Base-by-base conservation (phyloP, 1,140 invertebrate genomes). In the Brachionus calyciflorus region DNA sequence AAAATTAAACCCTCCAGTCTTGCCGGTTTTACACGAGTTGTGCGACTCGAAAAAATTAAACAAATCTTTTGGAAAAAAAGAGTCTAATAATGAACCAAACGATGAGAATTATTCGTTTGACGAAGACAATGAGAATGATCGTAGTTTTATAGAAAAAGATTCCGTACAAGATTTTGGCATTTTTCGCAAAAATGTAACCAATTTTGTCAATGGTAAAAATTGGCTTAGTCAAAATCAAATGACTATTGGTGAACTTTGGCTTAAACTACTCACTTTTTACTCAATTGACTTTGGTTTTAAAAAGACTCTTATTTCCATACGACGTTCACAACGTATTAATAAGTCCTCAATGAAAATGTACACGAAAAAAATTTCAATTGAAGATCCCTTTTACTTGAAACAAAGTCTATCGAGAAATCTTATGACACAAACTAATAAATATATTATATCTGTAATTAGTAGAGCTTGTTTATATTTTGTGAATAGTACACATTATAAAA, bases 191-290 rank as follows among this genome's bases (percentile, higher is more conserved):
- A 51, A 75, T 57, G 46, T 40, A 1, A 55, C 28, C 41, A 48
- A 44, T 1, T 28, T 33, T 48, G 65, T 51, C 0, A 21, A 40
- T 12, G 10, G 41, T 5, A 73, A 51, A 19, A 33, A 37, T 30
- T 49, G 51, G 30, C 12, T 40, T 6, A 53, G 30, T 51, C 69
- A 40, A 37, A 73, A 51, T 24, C 0, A 19, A 73, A 21, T 10
- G 19, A 77, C 80, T 55, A 55, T 86, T 33, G 86, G 83, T 4
- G 79, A 80, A 33, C 81, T 87, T 7, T 87, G 86, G 86, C 76
- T 86, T 9, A 80, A 81, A 19, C 73, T 88, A 76, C 78, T 88
- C 33, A 80, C 80, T 70, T 88, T 84, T 80, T 87, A 87, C 80
- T 81, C 81, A n/a, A 60, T 85, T 0, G 79, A 81, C 44, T 87